Base-by-base conservation (phyloP, 2,888 invertebrate species). In the Pemphredon lugubris region DNA sequence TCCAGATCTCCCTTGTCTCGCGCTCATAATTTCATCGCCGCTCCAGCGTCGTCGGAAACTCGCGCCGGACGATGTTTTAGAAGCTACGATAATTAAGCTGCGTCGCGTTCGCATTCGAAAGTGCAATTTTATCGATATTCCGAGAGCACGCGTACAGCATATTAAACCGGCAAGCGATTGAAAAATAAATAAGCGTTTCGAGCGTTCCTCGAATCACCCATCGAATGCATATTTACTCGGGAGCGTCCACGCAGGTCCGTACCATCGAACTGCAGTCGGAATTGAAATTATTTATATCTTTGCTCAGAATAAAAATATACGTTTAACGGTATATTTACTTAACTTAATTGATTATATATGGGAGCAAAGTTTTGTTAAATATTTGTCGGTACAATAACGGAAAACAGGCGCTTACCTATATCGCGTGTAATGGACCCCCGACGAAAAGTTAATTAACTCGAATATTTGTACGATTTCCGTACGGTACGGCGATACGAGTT, bases 141-240 rank as follows among this genome's bases (percentile, higher is more conserved):
- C 50, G 44, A 58, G 18, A 20, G 9, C 21, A 7, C n/a, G 34
- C 3, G 23, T 44, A n/a, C n/a, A n/a, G n/a, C n/a, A n/a, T n/a
- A 55, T 55, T 34, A 57, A 58, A 45, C 20, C 32, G 30, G 9
- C 9, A 9, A 9, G 21, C 34, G 63, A 60, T 48, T 55, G 26
- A 30, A 77, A 70, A 74, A 74, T 70, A 74, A 73, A 74, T 61
- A 70, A 66, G 21, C 64, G 51, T 30, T n/a, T 20, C 40, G 16
- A 55, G 61, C 45, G 57, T 61, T 73, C 55, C 70, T 59, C 54
- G 67, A 77, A 74, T 66, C 34, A 53, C 42, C n/a, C 70, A 30
- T 65, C 26, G 34, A 42, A 32, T 44, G 65, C 37, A 14, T 70
- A 68, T 74, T 74, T 77, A 63, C 61, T 54, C 63, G 51, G 54